These are phyloP conservation scores for Ranitomeya imitator DNA, from an alignment of 2,113 vertebrate genomes.

Conservation along the genomic window DNA sequence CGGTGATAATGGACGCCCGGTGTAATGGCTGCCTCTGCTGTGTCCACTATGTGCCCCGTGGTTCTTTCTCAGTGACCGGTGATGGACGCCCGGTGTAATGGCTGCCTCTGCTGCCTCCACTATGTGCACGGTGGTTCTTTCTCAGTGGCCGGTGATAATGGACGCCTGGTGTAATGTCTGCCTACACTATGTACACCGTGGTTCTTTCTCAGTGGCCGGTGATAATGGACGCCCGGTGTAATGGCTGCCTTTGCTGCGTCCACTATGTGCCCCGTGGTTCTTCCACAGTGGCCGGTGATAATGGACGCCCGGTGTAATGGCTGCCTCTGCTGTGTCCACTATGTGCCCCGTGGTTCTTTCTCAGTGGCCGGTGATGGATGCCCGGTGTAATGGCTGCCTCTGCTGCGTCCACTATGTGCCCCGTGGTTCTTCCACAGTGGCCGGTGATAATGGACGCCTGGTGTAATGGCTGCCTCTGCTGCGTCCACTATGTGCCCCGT, in stretches of 20 bases:
- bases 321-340: not conserved
- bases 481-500: not conserved
- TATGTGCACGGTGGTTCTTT: not conserved
- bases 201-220: not conserved
- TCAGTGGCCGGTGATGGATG: too few species aligned
- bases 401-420: not conserved
- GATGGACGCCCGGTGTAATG: too few species aligned
- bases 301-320: too few species aligned
- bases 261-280: not conserved
- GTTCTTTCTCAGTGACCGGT: not conserved
- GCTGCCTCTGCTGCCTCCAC: not conserved
- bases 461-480: not conserved
- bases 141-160: too few species aligned
- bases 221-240: too few species aligned
- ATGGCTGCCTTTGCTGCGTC: not conserved
- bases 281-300: too few species aligned
- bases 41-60: not conserved
- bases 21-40: not conserved
- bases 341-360: not conserved
- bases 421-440: not conserved
- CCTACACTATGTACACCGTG: not conserved
- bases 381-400: not conserved
- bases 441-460: too few species aligned
- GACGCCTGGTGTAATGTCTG: too few species aligned
- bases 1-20: too few species aligned